These are phyloP conservation scores for Saimiri boliviensis DNA, from an alignment of 2,113 vertebrate genomes.

Conservation along the genomic window DNA sequence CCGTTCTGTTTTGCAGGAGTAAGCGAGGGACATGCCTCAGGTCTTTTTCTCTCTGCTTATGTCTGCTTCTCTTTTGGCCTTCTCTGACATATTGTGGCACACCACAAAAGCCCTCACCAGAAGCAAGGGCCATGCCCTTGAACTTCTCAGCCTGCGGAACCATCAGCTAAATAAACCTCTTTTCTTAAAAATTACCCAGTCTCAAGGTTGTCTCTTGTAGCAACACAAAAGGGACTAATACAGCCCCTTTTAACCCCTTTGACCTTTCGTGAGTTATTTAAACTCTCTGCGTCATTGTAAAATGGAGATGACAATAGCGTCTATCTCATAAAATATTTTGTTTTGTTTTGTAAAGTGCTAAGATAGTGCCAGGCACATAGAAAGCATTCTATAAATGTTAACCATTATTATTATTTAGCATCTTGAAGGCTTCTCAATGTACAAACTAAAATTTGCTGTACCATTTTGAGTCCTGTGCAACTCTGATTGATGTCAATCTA, in stretches of 20 bases:
- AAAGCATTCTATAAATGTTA: neutral
- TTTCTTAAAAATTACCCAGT: neutral
- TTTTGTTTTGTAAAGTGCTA: neutral
- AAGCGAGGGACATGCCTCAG: neutral
- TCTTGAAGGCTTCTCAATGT: neutral
- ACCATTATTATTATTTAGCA: neutral
- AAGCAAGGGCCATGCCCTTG: neutral
- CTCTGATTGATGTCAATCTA: neutral
- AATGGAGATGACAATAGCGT: neutral
- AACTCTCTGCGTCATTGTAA: neutral
- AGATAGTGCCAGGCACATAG: neutral
- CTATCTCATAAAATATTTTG: neutral
- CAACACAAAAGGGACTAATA: neutral
- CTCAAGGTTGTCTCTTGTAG: neutral
- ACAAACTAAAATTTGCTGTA: neutral
- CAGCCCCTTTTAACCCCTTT: neutral
- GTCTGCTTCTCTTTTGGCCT: neutral
- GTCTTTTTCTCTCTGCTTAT: neutral
- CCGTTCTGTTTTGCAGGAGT: neutral
- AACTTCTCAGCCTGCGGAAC: neutral
- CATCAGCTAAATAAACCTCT: neutral
- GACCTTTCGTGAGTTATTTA: neutral
- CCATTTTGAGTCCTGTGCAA: neutral
- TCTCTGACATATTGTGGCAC: neutral
- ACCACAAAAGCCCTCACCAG: neutral